Evolutionary conservation across 1,140 invertebrate genomes (phyloP).

Genomic region (Conus ventricosus): DNA sequence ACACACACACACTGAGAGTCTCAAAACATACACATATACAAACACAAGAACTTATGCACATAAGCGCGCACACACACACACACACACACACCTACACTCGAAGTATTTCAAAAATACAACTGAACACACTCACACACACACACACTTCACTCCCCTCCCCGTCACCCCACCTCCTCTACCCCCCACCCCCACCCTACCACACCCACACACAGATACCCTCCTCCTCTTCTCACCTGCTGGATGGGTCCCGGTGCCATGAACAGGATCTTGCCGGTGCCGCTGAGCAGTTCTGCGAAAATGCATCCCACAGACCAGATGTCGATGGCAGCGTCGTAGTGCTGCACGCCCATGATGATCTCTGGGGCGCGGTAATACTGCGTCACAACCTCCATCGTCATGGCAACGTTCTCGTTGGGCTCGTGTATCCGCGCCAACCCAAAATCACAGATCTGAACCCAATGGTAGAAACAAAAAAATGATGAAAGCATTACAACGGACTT

Average conservation of each 20-base stretch:
- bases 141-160: neutral
- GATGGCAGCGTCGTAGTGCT: slow-evolving; percentile 83
- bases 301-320: slow-evolving; percentile 99
- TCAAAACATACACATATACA: too few species aligned
- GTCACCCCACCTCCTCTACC: neutral
- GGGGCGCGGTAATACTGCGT: slow-evolving; percentile 94
- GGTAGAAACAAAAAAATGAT: neutral
- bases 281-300: slow-evolving; percentile 97
- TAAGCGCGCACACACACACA: too few species aligned
- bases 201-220: too few species aligned
- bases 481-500: too few species aligned
- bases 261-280: slow-evolving; percentile 92
- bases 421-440: slow-evolving; percentile 96
- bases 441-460: slow-evolving; percentile 90
- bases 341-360: slow-evolving; percentile 77
- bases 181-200: neutral
- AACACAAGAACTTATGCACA: too few species aligned
- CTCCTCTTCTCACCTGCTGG: slow-evolving; percentile 83
- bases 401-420: slow-evolving; percentile 90
- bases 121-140: neutral
- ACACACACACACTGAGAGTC: too few species aligned
- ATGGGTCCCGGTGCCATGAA: slow-evolving; percentile 97
- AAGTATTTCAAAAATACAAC: too few species aligned
- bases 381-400: slow-evolving; percentile 96
- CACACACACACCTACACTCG: too few species aligned